Percentiles rank a stretch among this genome's conserved stretches.
Evolutionary conservation across 1,140 invertebrate species (phyloP).

Genomic region (Ditylenchus dipsaci): DNA sequence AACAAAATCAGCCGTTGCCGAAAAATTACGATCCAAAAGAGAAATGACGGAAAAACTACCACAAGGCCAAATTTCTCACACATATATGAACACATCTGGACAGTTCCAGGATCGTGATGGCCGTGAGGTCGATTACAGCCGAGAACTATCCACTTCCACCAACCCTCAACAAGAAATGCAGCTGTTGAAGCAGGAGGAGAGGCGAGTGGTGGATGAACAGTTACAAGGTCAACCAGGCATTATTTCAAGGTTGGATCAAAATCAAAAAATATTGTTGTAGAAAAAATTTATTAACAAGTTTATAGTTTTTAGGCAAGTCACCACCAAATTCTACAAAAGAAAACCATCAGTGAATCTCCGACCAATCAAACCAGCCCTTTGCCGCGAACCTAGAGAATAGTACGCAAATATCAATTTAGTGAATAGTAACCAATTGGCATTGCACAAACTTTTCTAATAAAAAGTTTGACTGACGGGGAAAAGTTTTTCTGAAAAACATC

Average conservation of each 20-base stretch:
- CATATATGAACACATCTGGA: conserved; percentile 38
- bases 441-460: neutral
- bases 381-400: too few species aligned
- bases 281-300: conserved; percentile 1
- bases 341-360: conserved; percentile 42
- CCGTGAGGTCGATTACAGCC: conserved; percentile 43
- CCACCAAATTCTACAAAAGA: conserved; percentile 56
- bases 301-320: conserved; percentile 42
- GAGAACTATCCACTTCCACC: conserved; percentile 42
- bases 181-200: conserved; percentile 48
- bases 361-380: neutral
- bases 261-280: neutral
- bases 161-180: conserved; percentile 44
- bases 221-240: conserved; percentile 42
- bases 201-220: conserved; percentile 47
- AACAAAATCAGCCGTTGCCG: too few species aligned
- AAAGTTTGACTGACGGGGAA: neutral
- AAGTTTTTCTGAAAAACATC: neutral
- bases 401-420: too few species aligned
- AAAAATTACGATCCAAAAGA: neutral
- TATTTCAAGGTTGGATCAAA: conserved; percentile 38
- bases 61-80: conserved; percentile 40
- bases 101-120: conserved; percentile 40
- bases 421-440: neutral
- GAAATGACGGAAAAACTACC: conserved; percentile 49